A percentile compares a stretch with the other conserved stretches of the same genome.
phyloP scores from a whole-genome alignment of 2,888 invertebrate species.

The Synergus itoensis region DNA sequence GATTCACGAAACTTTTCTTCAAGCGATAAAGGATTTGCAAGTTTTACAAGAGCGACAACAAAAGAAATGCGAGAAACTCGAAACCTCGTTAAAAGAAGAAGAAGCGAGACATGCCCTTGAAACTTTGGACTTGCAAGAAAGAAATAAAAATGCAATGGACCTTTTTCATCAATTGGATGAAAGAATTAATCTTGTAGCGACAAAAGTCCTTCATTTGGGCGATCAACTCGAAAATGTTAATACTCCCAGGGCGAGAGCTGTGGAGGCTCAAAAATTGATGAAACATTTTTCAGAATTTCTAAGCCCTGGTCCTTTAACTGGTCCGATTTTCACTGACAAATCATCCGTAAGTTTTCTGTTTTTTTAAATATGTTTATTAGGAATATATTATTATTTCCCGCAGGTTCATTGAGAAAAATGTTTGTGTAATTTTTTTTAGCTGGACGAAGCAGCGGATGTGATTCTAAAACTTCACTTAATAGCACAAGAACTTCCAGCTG shows the following conservation, averaged over 20 bases:
- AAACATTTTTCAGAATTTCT: constrained; percentile 95
- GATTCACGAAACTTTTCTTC: constrained; percentile 94
- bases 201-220: constrained; percentile 98
- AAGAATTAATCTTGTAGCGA: constrained; percentile 97
- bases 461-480: constrained; percentile 98
- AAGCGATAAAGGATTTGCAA: constrained; percentile 91
- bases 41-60: constrained; percentile 91
- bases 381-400: constrained; percentile 43
- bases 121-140: constrained; percentile 89
- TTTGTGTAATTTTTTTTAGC: constrained; percentile 78
- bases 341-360: constrained; percentile 81
- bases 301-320: constrained; percentile 89
- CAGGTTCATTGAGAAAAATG: constrained; percentile 44
- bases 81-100: constrained; percentile 90
- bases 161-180: constrained; percentile 96
- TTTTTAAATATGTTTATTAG: neutral
- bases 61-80: constrained; percentile 91
- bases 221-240: constrained; percentile 98
- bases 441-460: constrained; percentile 97
- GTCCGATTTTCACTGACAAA: constrained; percentile 92
- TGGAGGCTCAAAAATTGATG: constrained; percentile 96
- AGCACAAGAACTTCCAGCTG: constrained; percentile 94
- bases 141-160: constrained; percentile 91
- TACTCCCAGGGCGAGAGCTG: constrained; percentile 94
- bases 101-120: constrained; percentile 90